These are phyloP conservation scores for Molossus alvarezi DNA, from an alignment of 2,797 vertebrate genomes.

Conservation along the genomic window DNA sequence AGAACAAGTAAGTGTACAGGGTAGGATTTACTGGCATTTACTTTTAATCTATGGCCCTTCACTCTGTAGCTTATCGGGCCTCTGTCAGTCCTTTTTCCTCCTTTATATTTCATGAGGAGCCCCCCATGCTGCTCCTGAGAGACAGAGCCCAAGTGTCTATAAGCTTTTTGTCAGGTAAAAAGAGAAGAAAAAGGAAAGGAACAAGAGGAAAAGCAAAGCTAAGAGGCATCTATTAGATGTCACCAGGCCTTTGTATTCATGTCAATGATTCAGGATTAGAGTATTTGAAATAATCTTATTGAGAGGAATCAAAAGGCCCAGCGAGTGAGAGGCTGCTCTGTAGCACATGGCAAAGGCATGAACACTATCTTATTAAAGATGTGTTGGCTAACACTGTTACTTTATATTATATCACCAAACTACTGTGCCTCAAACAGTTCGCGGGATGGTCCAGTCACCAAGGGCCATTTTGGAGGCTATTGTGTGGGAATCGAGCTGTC, in stretches of 20 bases:
- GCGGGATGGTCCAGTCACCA: conserved; percentile 86
- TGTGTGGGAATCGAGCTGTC: conserved; percentile 58
- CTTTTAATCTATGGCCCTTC: conserved; percentile 93
- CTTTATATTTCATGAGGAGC: conserved; percentile 92
- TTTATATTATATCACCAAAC: conserved; percentile 91
- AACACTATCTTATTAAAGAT: conserved; percentile 93
- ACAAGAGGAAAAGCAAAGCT: conserved; percentile 93
- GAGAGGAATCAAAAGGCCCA: conserved; percentile 93
- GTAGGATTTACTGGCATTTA: conserved; percentile 92
- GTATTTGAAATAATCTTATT: conserved; percentile 96
- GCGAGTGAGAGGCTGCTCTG: conserved; percentile 89
- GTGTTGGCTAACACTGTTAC: conserved; percentile 92
- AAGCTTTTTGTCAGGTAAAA: conserved; percentile 94
- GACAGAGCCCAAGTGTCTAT: conserved; percentile 92
- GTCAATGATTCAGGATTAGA: conserved; percentile 96
- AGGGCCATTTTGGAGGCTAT: conserved; percentile 81
- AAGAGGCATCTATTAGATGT: conserved; percentile 95
- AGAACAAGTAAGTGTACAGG: conserved; percentile 90
- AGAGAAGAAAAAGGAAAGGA: conserved; percentile 92
- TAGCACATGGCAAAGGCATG: conserved; percentile 92
- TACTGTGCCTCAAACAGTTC: conserved; percentile 90
- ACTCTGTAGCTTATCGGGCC: conserved; percentile 92
- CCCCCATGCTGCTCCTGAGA: conserved; percentile 91
- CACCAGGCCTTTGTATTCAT: conserved; percentile 95
- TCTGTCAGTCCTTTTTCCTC: conserved; percentile 92